Evolutionary conservation across 2,888 invertebrate genomes (phyloP).

Genomic region (Ormyrus rosae): DNA sequence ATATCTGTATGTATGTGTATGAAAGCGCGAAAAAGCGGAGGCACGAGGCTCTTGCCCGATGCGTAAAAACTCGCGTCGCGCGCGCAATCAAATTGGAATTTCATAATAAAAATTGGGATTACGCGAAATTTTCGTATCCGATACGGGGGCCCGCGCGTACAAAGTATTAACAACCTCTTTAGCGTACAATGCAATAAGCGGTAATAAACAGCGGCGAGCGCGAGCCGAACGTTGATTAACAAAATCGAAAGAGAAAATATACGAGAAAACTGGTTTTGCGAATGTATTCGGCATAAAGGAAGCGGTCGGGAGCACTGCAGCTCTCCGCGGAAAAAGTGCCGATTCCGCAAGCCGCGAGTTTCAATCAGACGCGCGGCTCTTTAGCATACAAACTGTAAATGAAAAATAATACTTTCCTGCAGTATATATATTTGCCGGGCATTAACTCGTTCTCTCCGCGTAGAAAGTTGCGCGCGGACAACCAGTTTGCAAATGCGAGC

Average conservation of each 20-base stretch:
- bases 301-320: too few species aligned
- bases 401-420: too few species aligned
- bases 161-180: not conserved
- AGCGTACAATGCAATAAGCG: slow-evolving; percentile 4
- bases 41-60: not conserved
- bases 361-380: too few species aligned
- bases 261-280: slow-evolving; percentile 19
- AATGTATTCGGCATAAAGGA: not conserved
- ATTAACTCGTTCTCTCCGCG: too few species aligned
- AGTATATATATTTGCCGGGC: too few species aligned
- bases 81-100: not conserved
- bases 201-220: not conserved
- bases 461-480: too few species aligned
- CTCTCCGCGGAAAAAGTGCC: not conserved
- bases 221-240: not conserved
- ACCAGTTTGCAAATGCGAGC: too few species aligned
- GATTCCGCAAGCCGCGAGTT: too few species aligned
- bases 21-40: not conserved
- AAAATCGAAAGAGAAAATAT: not conserved
- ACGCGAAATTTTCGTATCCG: not conserved
- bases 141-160: not conserved
- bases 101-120: slow-evolving; percentile 14
- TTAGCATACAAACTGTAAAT: too few species aligned
- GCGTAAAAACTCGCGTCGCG: too few species aligned
- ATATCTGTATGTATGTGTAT: too few species aligned